Evolutionary conservation across 92 coral and sea anemone genomes (phyloP), one percentile per base, ranked within the genome.

Genomic region (Heliopora coerulea): DNA sequence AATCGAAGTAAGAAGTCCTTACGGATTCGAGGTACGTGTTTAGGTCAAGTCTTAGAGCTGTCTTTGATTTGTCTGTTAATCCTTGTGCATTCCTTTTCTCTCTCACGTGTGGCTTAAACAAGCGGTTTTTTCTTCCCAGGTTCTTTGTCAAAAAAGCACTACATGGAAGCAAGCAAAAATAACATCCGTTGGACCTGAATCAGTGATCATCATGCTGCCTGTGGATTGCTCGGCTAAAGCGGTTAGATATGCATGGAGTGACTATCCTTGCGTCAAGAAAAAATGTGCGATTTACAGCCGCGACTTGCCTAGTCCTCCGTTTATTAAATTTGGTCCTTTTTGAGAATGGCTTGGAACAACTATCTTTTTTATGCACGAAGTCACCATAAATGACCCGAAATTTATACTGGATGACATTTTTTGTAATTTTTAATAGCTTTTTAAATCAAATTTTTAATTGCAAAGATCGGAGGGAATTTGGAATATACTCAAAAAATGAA

Each of bases 261-360:
- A 80, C 59, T 66, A 78, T 46, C 96, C 97, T 27, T 95, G 99
- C 81, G 80, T 84, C 11, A 90, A 88, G 54, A 88, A 88, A 80
- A 62, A 72, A 68, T 95, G 99, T 62, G 96, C 96, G 26, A 89
- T 95, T 17, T 95, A 95, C 84, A 90, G 96, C 49, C 91, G 87
- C 78, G 82, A 59, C 1, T 80, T 95, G 2, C 99, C 99, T 20
- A 61, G 86, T 59, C 96, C 91, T 27, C 99, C 99, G 14, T 95
- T 87, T 84, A 61, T 86, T 20, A 85, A 86, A 76, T 75, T 82
- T 68, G 91, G 85, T 24, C 90, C 96, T 18, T 88, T 88, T 64
- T 8, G n/a, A 46, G n/a, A 8, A 46, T 8, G 15, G 52, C 52
- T 46, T 46, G 52, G n/a, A 46, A n/a, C n/a, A n/a, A n/a, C n/a